Conservation (phyloP, 2,113 vertebrate species). For the Peromyscus polionotus region DNA sequence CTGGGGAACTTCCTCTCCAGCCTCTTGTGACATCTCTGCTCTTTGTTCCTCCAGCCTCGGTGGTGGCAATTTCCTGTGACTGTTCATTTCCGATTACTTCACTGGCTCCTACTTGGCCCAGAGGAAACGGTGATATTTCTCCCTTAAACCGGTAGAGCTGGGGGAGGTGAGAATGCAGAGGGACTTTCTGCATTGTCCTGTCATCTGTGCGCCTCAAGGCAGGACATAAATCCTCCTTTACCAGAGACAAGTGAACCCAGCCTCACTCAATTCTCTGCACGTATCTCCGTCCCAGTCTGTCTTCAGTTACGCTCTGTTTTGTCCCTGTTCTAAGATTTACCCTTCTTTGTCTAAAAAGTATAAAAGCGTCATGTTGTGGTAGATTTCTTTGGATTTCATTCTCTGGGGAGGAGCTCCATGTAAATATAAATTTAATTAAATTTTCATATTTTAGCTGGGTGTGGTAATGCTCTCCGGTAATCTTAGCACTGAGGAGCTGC, state of each 20-base stretch:
- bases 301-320: not conserved
- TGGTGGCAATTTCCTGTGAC: not conserved
- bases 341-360: not conserved
- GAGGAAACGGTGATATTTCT: not conserved
- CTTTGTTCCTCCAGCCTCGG: constrained; percentile 8
- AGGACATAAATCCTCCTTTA: not conserved
- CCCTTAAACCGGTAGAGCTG: not conserved
- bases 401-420: not conserved
- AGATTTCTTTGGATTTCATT: not conserved
- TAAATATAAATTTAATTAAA: not conserved
- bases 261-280: not conserved
- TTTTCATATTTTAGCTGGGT: too few relatives aligned
- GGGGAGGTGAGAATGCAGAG: not conserved
- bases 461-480: not conserved
- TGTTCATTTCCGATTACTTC: constrained; percentile 48
- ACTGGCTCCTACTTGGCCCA: not conserved
- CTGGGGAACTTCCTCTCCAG: not conserved
- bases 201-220: not conserved
- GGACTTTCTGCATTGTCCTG: not conserved
- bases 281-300: not conserved
- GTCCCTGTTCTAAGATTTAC: not conserved
- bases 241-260: not conserved
- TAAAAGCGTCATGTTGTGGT: not conserved
- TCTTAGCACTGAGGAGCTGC: not conserved
- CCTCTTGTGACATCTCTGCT: not conserved